A percentile compares a stretch with the other conserved stretches of the same genome.
Evolutionary conservation across 2,113 vertebrate species (phyloP).

Genomic region (Raja brachyura): DNA sequence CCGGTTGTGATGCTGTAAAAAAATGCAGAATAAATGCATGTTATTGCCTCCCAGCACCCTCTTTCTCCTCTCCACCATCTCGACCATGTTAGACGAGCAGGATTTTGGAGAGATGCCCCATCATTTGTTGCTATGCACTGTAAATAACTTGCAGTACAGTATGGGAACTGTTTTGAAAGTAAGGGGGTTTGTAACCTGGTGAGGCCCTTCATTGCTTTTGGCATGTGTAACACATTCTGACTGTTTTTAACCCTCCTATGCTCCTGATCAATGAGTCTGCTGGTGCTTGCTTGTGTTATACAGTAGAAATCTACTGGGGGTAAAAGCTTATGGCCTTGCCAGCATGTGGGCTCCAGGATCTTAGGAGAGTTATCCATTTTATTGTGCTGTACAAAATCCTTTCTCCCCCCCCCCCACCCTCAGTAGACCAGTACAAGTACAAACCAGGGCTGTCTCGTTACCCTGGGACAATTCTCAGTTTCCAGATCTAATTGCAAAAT

Average conservation of each 20-base stretch:
- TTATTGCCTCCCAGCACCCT: no score
- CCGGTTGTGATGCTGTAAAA: no score
- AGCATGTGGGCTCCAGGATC: not conserved
- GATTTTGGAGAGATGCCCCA: not conserved
- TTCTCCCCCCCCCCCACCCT: no score
- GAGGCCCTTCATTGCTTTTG: not conserved
- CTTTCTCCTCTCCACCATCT: not conserved
- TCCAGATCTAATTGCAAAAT: not conserved
- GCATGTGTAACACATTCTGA: not conserved
- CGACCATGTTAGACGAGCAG: not conserved
- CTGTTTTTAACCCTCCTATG: not conserved
- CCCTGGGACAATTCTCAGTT: not conserved
- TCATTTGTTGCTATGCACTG: not conserved
- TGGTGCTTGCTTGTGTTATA: not conserved
- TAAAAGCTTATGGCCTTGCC: not conserved
- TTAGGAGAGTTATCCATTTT: not conserved
- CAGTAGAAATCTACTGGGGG: no score
- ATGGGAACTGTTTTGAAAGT: not conserved
- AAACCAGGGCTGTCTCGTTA: not conserved
- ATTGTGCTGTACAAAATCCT: not conserved
- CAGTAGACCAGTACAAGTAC: not conserved
- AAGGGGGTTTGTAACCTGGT: not conserved
- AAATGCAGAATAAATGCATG: no score
- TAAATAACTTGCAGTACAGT: slow-evolving; percentile 13
- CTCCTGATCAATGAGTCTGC: not conserved